Conservation (phyloP, 2,113 vertebrate genomes). For the Otus sunia region DNA sequence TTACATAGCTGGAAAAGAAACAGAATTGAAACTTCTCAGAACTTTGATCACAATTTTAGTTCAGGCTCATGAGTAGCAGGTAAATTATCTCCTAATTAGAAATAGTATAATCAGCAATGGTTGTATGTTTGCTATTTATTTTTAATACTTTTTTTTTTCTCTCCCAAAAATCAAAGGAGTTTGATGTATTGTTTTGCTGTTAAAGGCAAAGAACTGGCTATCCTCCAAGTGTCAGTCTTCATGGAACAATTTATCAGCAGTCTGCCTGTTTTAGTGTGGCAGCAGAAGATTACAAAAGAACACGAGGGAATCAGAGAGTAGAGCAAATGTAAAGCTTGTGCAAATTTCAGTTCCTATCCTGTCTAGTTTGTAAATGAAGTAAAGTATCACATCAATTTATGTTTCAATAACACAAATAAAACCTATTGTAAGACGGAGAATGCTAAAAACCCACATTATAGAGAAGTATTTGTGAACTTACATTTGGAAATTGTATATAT, state of each 20-base stretch:
- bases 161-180: background rate
- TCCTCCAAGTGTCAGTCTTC: conserved; percentile 26
- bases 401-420: background rate
- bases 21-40: background rate
- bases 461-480: background rate
- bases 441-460: background rate
- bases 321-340: background rate
- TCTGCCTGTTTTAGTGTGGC: conserved; percentile 2
- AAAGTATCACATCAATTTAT: conserved; percentile 10
- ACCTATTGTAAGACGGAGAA: background rate
- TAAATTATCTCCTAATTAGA: background rate
- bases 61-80: background rate
- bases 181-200: background rate
- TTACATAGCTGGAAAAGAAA: background rate
- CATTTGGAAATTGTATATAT: background rate
- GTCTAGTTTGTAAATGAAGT: conserved; percentile 5
- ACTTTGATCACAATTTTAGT: background rate
- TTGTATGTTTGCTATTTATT: background rate
- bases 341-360: background rate
- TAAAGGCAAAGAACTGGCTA: background rate
- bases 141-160: background rate
- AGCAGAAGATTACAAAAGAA: conserved; percentile 24
- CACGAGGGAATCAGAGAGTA: background rate
- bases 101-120: background rate
- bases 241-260: conserved; percentile 27